These are phyloP conservation scores for Urocitellus parryii DNA, from an alignment of 2,113 vertebrate species.

Conservation along the genomic window DNA sequence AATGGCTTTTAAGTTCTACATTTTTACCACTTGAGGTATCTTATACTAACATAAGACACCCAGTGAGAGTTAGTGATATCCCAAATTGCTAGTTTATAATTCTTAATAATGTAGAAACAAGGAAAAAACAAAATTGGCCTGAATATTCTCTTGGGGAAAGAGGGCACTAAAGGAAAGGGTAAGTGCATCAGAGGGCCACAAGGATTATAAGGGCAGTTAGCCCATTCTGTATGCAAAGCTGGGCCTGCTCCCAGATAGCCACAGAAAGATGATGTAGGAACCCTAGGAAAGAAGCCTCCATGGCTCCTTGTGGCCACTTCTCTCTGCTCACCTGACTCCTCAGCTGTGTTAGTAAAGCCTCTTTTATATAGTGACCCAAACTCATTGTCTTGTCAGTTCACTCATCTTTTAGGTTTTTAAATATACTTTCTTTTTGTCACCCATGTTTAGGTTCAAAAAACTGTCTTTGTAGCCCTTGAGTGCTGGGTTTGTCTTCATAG, in stretches of 20 bases:
- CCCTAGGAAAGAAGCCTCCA: not conserved
- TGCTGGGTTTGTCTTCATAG: not conserved
- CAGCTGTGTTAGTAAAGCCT: not conserved
- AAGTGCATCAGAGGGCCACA: slow-evolving; percentile 12
- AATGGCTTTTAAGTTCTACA: slow-evolving; percentile 58
- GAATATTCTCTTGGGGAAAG: slow-evolving; percentile 83
- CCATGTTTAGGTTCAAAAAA: not conserved
- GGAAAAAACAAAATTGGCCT: slow-evolving; percentile 68
- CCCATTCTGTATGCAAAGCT: not conserved
- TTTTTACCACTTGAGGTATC: not conserved
- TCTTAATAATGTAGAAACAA: slow-evolving; percentile 54
- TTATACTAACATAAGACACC: slow-evolving; percentile 30
- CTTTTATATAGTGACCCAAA: not conserved
- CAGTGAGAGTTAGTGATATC: slow-evolving; percentile 45
- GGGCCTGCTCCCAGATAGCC: not conserved
- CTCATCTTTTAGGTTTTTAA: not conserved
- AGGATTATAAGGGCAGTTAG: not conserved
- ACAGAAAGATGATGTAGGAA: not conserved
- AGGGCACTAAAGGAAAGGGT: slow-evolving; percentile 42
- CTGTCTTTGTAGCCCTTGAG: not conserved
- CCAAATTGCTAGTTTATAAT: slow-evolving; percentile 62
- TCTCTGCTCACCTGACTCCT: not conserved
- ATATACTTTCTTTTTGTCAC: not conserved
- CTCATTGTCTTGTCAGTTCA: not conserved
- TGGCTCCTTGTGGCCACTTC: not conserved